These are phyloP conservation scores for Hemitrygon akajei DNA, from an alignment of 2,797 vertebrate genomes.

Conservation along the genomic window DNA sequence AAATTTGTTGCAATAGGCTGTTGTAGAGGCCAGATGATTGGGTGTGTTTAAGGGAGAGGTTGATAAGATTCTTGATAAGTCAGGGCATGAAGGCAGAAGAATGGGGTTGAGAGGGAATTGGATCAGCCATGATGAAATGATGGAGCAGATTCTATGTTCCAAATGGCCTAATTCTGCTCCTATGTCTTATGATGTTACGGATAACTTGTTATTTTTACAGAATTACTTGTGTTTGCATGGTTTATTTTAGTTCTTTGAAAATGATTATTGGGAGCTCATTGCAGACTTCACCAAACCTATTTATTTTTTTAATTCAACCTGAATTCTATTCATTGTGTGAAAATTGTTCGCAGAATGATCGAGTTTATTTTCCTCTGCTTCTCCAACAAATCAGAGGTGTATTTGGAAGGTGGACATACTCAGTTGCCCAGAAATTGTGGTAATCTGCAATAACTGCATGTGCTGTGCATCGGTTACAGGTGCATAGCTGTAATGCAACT, in stretches of 20 bases:
- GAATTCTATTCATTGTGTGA: background rate
- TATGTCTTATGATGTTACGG: too few relatives aligned
- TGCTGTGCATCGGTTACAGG: background rate
- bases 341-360: background rate
- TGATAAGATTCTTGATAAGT: too few relatives aligned
- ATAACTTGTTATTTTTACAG: background rate
- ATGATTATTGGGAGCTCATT: background rate
- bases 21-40: too few relatives aligned
- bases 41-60: too few relatives aligned
- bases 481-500: background rate
- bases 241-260: background rate
- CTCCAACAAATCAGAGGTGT: background rate
- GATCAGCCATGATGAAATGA: too few relatives aligned
- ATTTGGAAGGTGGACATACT: background rate
- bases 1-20: too few relatives aligned
- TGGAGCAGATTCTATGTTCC: too few relatives aligned
- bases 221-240: background rate
- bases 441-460: background rate
- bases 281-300: background rate
- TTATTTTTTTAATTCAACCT: background rate
- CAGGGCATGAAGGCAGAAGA: too few relatives aligned
- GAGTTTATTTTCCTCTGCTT: background rate
- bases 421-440: background rate
- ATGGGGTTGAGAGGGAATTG: too few relatives aligned
- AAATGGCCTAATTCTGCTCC: too few relatives aligned